These are phyloP conservation scores for Crotalus tigris DNA, from an alignment of 2,113 vertebrate genomes.

Conservation along the genomic window DNA sequence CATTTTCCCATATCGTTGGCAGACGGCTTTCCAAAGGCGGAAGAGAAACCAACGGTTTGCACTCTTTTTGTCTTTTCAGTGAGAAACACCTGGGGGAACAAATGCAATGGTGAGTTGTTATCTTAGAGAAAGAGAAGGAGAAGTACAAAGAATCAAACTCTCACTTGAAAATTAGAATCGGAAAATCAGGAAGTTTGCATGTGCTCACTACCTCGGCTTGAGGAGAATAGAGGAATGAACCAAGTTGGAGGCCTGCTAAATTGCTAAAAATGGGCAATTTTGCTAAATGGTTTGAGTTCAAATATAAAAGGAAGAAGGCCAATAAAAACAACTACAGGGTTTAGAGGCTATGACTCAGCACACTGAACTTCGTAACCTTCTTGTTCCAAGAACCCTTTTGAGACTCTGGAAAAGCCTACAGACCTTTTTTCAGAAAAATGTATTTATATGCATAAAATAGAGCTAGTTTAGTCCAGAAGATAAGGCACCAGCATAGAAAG, in stretches of 20 bases:
- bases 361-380: not conserved
- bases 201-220: not conserved
- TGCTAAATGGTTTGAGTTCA: not conserved
- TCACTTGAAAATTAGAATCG: not conserved
- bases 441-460: not conserved
- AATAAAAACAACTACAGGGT: not conserved
- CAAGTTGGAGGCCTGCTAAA: not conserved
- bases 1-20: conserved; percentile 23
- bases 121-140: not conserved
- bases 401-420: not conserved
- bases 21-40: conserved; percentile 24
- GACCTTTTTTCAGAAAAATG: not conserved
- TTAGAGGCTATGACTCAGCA: not conserved
- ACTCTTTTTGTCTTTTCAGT: not conserved
- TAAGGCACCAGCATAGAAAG: not conserved
- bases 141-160: not conserved
- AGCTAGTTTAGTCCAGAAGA: not conserved
- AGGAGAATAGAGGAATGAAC: not conserved
- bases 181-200: not conserved
- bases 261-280: not conserved
- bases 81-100: conserved; percentile 55
- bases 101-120: conserved; percentile 25
- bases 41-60: conserved; percentile 6
- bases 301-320: not conserved
- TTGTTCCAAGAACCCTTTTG: not conserved